A percentile compares a stretch with the other conserved stretches of the same genome.
Evolutionary conservation across 2,888 invertebrate genomes (phyloP).

Genomic region (Drosophila parthenogenetica): DNA sequence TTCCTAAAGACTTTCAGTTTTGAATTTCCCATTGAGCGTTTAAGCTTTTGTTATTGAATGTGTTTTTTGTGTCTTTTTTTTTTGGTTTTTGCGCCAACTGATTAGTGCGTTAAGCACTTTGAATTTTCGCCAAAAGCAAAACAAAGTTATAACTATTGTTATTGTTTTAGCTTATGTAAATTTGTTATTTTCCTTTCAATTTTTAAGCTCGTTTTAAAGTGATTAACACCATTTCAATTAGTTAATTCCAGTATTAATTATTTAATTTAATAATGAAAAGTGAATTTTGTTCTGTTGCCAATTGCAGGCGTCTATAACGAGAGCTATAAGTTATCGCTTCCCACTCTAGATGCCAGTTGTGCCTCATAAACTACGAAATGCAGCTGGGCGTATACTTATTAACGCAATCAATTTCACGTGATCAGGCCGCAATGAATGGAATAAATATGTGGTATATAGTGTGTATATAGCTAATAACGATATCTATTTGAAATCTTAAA

Average conservation of each 20-base stretch:
- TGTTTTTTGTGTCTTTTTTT: neutral
- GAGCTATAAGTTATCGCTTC: constrained; percentile 10
- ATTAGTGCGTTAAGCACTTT: constrained; percentile 67
- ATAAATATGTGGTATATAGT: neutral
- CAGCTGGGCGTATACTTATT: constrained; percentile 63
- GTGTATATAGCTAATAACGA: neutral
- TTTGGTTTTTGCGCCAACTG: constrained; percentile 22
- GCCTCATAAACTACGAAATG: constrained; percentile 35
- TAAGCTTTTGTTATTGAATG: constrained; percentile 68
- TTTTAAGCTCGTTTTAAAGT: neutral
- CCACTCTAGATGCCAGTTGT: constrained; percentile 22
- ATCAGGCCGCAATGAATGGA: constrained; percentile 31
- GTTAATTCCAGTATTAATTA: constrained; percentile 10
- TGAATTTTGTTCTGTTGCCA: neutral
- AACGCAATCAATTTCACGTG: constrained; percentile 69
- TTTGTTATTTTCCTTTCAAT: constrained; percentile 28
- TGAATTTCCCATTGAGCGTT: constrained; percentile 47
- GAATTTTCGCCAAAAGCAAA: constrained; percentile 48
- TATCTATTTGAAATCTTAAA: constrained; percentile 7
- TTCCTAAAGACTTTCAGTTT: constrained; percentile 45
- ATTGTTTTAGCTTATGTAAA: constrained; percentile 57
- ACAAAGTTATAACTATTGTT: constrained; percentile 11
- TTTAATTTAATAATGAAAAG: neutral
- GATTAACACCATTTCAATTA: constrained; percentile 29
- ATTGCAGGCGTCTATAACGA: constrained; percentile 2